Evolutionary conservation across 2,797 vertebrate genomes (phyloP).

Genomic region (Gymnothorax reevesii): DNA sequence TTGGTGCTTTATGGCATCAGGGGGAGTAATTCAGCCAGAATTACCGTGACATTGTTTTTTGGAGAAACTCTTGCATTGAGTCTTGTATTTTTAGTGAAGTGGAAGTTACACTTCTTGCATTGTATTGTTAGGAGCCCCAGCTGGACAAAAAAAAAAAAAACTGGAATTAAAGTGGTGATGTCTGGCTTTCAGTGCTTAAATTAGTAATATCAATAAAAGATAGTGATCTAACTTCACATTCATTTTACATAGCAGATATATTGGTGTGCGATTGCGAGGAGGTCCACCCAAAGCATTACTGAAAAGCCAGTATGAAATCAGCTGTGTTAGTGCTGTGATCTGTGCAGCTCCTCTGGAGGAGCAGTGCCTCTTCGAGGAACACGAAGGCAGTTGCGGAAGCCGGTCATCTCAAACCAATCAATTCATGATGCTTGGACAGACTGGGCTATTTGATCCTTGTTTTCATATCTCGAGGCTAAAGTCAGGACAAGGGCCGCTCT

Average conservation of each 20-base stretch:
- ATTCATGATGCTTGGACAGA: slow-evolving; percentile 11
- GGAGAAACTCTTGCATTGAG: not conserved
- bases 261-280: not conserved
- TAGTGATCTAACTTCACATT: too few relatives aligned
- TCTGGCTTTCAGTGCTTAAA: not conserved
- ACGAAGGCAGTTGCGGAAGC: not conserved
- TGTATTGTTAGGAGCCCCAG: not conserved
- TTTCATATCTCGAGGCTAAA: slow-evolving; percentile 63
- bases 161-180: not conserved
- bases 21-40: not conserved
- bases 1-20: slow-evolving; percentile 22
- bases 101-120: not conserved
- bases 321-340: not conserved
- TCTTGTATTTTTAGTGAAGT: not conserved
- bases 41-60: slow-evolving; percentile 5
- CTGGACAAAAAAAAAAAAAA: not conserved
- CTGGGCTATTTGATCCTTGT: slow-evolving; percentile 64
- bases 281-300: not conserved
- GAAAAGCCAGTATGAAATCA: not conserved
- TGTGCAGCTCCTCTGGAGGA: not conserved
- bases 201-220: not conserved
- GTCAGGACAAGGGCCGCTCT: slow-evolving; percentile 24
- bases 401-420: slow-evolving; percentile 13
- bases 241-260: not conserved
- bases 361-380: not conserved